Conservation (phyloP, 2,113 vertebrate genomes). For the Cebus imitator region DNA sequence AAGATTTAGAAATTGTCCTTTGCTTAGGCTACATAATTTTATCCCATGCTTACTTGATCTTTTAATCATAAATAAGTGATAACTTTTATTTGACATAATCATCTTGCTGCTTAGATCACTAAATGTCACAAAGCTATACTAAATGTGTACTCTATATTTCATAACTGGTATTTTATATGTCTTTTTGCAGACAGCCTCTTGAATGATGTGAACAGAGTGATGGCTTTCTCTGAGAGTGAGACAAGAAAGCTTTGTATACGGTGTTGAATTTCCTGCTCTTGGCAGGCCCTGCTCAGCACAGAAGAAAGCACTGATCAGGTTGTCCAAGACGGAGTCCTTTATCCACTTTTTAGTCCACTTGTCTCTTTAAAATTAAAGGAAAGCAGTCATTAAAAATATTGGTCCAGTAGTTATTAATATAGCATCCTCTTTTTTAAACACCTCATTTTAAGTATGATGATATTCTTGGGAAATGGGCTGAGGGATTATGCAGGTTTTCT, state of each 20-base stretch:
- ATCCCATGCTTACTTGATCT: too few species aligned
- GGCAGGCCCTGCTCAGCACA: neutral
- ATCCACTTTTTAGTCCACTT: neutral
- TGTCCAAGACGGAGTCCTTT: neutral
- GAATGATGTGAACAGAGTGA: neutral
- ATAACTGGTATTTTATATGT: neutral
- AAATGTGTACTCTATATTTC: neutral
- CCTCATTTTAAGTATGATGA: neutral
- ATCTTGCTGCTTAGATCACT: neutral
- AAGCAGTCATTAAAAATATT: constrained; percentile 24
- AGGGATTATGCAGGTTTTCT: neutral
- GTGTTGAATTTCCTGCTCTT: constrained; percentile 22
- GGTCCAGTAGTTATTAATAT: neutral
- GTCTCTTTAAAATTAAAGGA: constrained; percentile 41
- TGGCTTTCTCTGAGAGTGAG: neutral
- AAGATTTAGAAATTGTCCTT: neutral
- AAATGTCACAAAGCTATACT: neutral
- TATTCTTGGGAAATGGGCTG: neutral
- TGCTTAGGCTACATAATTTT: neutral
- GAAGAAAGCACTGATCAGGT: neutral
- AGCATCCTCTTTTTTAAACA: neutral
- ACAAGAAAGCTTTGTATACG: constrained; percentile 25
- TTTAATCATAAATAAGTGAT: too few species aligned
- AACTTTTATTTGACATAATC: too few species aligned
- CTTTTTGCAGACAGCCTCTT: neutral